These are phyloP conservation scores for Anneissia japonica DNA, from an alignment of 35 echinoderm and acorn worm genomes.

Conservation along the genomic window DNA sequence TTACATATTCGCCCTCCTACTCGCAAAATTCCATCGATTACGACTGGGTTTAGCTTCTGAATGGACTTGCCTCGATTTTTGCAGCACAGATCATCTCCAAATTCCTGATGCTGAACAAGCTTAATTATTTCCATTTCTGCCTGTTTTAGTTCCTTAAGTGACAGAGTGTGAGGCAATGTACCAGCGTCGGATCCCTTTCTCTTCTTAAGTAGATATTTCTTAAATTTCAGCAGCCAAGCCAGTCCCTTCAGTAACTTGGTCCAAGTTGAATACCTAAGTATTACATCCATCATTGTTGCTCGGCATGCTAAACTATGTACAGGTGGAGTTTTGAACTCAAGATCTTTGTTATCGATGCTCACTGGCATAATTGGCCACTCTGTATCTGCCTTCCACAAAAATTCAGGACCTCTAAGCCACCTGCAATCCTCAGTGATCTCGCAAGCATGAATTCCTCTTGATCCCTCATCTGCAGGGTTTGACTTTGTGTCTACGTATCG, in stretches of 20 bases:
- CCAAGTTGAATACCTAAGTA: conserved; percentile 32
- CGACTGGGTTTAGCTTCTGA: conserved; percentile 8
- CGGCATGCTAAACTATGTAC: background rate
- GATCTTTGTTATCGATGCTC: background rate
- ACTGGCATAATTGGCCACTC: background rate
- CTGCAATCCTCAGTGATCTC: conserved; percentile 2
- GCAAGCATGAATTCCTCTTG: conserved; percentile 30
- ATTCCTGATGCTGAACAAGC: background rate
- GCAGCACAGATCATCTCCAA: background rate
- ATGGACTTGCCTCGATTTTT: background rate
- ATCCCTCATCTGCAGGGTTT: conserved; percentile 61
- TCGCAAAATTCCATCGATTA: conserved; percentile 14
- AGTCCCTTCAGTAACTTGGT: conserved; percentile 25
- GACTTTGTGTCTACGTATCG: conserved; percentile 33
- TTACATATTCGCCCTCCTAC: background rate
- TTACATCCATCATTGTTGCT: background rate
- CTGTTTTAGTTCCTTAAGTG: background rate
- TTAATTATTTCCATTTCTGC: background rate
- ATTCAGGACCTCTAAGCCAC: conserved; percentile 42
- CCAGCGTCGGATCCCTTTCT: background rate
- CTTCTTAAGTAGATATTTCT: conserved; percentile 1
- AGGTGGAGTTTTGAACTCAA: conserved; percentile 1
- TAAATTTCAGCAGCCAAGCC: conserved; percentile 29
- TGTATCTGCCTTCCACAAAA: conserved; percentile 26
- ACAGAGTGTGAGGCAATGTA: background rate